These are phyloP conservation scores for Hydrophis major DNA, from an alignment of 2,797 vertebrate species.

Conservation along the genomic window DNA sequence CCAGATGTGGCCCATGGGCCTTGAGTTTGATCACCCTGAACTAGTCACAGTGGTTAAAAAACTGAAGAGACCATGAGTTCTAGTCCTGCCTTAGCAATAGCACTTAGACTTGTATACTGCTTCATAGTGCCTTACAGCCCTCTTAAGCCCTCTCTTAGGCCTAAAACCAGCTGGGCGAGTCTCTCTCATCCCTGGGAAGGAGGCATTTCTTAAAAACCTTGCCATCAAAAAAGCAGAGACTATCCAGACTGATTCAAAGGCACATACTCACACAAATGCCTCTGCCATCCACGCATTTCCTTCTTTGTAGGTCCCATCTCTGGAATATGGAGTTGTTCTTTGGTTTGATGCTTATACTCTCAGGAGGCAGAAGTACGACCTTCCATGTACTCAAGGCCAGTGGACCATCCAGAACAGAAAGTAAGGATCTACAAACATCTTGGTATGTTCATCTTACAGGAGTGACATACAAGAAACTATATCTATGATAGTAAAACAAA, in stretches of 20 bases:
- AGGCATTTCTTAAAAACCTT: background rate
- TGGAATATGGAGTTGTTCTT: slow-evolving; percentile 80
- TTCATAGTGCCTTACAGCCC: background rate
- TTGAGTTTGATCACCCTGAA: background rate
- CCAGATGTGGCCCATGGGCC: too few species aligned
- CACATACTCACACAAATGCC: background rate
- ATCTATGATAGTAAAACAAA: background rate
- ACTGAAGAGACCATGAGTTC: background rate
- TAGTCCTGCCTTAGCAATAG: background rate
- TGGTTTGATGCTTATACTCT: slow-evolving; percentile 88
- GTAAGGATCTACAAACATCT: slow-evolving; percentile 56
- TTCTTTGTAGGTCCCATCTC: slow-evolving; percentile 77
- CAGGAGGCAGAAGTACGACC: slow-evolving; percentile 75
- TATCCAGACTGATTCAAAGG: background rate
- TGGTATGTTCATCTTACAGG: background rate
- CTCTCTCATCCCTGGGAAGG: background rate
- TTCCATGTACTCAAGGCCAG: slow-evolving; percentile 87
- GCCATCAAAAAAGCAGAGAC: background rate
- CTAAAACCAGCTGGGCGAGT: background rate
- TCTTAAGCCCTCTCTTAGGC: background rate
- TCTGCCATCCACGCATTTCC: background rate
- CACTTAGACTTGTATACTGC: background rate
- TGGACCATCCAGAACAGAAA: slow-evolving; percentile 89
- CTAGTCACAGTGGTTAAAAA: background rate
- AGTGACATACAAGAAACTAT: background rate